A percentile compares a stretch with the other conserved stretches of the same genome.
Conservation (phyloP, 2,797 vertebrate species). For the Sebastes taczanowskii region DNA sequence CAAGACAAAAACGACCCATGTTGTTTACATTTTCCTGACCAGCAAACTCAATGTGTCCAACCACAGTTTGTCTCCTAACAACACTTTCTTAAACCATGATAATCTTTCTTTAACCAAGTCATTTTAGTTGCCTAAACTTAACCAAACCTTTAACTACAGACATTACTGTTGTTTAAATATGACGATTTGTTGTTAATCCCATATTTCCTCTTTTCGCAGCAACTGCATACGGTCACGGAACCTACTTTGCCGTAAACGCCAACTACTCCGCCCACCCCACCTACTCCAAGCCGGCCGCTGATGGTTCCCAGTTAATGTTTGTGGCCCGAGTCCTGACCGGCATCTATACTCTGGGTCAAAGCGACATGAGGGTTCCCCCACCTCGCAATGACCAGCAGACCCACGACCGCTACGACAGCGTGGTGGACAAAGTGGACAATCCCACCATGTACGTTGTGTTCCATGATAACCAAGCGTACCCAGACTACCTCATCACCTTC, state of each 20-base stretch:
- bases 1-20: accelerated
- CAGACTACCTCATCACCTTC: conserved; percentile 80
- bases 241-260: conserved; percentile 74
- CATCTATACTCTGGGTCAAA: conserved; percentile 24
- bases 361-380: conserved; percentile 51
- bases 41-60: not conserved
- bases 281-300: conserved; percentile 53
- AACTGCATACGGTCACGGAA: conserved; percentile 58
- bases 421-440: conserved; percentile 44
- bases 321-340: conserved; percentile 75
- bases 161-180: not conserved
- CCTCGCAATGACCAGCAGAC: not conserved
- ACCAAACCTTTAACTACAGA: not conserved
- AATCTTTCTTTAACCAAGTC: not conserved
- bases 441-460: conserved; percentile 75
- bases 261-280: conserved; percentile 51
- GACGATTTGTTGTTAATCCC: not conserved
- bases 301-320: conserved; percentile 74
- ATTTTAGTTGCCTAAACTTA: not conserved
- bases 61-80: not conserved
- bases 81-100: not conserved
- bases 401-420: conserved; percentile 62
- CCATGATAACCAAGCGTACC: conserved; percentile 73
- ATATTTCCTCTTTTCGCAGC: conserved; percentile 43
- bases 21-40: too few species aligned